Base-by-base conservation (phyloP, 2,797 vertebrate species). In the Rhadinocentrus ornatus region DNA sequence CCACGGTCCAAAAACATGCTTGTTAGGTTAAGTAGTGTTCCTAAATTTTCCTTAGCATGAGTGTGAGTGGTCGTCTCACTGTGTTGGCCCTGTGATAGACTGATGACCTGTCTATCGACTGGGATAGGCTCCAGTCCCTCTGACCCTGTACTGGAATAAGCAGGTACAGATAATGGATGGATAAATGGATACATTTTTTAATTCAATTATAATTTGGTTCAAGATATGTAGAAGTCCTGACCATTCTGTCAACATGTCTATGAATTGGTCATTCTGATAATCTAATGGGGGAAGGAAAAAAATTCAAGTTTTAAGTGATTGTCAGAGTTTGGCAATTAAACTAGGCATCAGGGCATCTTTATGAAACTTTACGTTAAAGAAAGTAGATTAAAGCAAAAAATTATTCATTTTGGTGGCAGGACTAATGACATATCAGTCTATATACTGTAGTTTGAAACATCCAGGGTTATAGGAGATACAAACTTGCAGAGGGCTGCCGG, bases 401-500 rank as follows among this genome's bases (percentile, higher is more conserved):
- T 11, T 13, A 13, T 18, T 8, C 20, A 29, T 27, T 66, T 10
- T 13, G 29, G 53, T 9, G 46, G 29, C 29, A 24, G 54, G 29
- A 67, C 39, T 20, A 20, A 44, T 8, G 7, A 6, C 11, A n/a
- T 26, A 18, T 62, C 8, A 22, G 34, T 27, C 20, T 46, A 20
- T 6, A 15, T 24, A 58, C n/a, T 34, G 63, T 29, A 53, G 63
- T 71, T 37, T 71, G 39, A 48, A 59, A 32, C 41, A 48, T 52
- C 22, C 0, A 2, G 7, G 48, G 24, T 54, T 57, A 46, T 59
- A 46, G 77, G 34, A 66, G 32, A 69, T 77, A 52, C 16, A 31
- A 64, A 32, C 37, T 60, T 50, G 66, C 54, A 58, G 32, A n/a
- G 22, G 62, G 29, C 59, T 59, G 44, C 53, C 62, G 54, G 60